Evolutionary conservation across 2,113 vertebrate species (phyloP), one percentile per base, ranked within the genome.

Genomic region (Leuciscus idus): DNA sequence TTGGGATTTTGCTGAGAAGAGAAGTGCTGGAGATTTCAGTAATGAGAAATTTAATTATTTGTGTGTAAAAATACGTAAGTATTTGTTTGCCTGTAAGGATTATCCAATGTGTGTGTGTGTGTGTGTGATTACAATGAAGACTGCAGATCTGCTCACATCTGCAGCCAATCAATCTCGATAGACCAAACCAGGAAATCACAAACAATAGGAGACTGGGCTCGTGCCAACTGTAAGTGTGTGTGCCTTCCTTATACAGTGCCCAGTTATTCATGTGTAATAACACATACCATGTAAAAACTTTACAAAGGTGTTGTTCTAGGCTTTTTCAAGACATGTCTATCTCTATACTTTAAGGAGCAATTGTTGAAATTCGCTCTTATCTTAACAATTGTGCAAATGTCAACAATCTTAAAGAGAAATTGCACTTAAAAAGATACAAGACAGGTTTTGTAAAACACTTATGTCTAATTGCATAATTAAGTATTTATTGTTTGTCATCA

Each of bases 151-250:
- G 73, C 33, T 73, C 64, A 87, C 86, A 86, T 86, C 84, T 86
- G 88, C 75, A 84, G 86, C 68, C 81, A 87, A 87, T 84, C 81
- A 74, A 76, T 48, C 57, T 46, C 19, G 26, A 8, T 57, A 55
- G 61, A 68, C 26, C 57, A 83, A 87, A 74, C 80, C 81, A 84
- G 88, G 88, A 89, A 89, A 87, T 36, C 46, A 39, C 61, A 55
- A 89, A 85, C 86, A 89, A 89, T 89, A 72, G 84, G 68, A 52
- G 79, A 85, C 26, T 76, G 50, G 84, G 50, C 36, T 83, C 59
- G 75, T 84, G 84, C 86, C 88, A 81, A 55, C 50, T 64, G 9
- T 46, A 33, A 57, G 30, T 75, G n/a, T 73, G 30, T 73, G 30
- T 57, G 48, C 12, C 2, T 84, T 73, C 9, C 19, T 81, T 26